Evolutionary conservation across 2,888 invertebrate species (phyloP).

Genomic region (Pristionchus entomophagus): DNA sequence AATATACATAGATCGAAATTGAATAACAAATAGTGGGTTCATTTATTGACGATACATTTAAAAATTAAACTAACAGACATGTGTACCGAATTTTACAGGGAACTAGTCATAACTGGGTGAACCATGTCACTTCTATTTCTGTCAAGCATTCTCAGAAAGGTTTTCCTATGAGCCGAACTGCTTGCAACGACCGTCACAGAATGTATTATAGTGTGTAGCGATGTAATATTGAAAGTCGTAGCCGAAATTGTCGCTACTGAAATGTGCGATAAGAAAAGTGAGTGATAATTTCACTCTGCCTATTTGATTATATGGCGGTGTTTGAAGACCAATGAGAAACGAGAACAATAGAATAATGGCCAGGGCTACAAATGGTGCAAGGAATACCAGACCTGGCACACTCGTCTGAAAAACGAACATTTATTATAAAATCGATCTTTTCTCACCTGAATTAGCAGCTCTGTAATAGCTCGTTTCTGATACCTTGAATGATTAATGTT

Average conservation of each 20-base stretch:
- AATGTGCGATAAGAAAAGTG: neutral
- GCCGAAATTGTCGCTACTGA: neutral
- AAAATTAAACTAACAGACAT: neutral
- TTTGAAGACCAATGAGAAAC: neutral
- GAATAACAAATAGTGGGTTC: no score
- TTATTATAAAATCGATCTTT: neutral
- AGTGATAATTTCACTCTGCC: no score
- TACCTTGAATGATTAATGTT: no score
- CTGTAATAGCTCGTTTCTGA: no score
- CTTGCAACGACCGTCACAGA: neutral
- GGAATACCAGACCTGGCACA: neutral
- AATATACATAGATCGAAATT: no score
- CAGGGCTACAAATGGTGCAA: neutral
- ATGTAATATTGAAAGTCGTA: neutral
- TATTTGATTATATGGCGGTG: neutral
- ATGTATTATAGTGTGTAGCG: neutral
- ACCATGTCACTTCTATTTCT: neutral
- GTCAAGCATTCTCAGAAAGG: neutral
- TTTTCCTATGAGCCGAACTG: neutral
- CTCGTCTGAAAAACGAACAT: neutral
- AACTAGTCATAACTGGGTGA: neutral
- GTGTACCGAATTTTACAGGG: neutral
- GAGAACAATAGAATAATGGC: neutral
- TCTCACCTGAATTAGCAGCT: neutral
- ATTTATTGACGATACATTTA: neutral